phyloP scores from a whole-genome alignment of 2,113 vertebrate species.

The Eurypyga helias region DNA sequence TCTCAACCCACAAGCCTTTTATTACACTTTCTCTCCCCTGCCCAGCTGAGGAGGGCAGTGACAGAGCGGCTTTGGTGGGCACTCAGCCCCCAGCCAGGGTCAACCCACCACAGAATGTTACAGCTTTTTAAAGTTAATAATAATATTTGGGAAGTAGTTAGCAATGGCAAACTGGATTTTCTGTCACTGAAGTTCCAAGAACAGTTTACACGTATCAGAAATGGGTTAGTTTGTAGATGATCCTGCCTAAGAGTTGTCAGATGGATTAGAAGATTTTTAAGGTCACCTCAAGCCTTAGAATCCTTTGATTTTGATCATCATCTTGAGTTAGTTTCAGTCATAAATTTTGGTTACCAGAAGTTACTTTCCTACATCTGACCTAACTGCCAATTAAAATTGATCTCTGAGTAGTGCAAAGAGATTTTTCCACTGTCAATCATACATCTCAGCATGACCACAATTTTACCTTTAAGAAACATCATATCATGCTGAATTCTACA shows the following conservation, averaged over 20 bases:
- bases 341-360: slow-evolving; percentile 40
- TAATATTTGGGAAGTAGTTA: neutral
- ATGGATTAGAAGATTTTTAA: neutral
- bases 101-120: neutral
- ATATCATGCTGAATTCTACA: slow-evolving; percentile 43
- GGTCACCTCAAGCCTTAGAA: neutral
- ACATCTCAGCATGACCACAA: slow-evolving; percentile 52
- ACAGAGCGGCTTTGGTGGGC: too few relatives aligned
- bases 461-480: slow-evolving; percentile 48
- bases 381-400: slow-evolving; percentile 64
- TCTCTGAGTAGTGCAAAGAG: slow-evolving; percentile 39
- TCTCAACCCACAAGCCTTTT: too few relatives aligned
- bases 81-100: too few relatives aligned
- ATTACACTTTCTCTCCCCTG: too few relatives aligned
- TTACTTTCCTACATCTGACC: slow-evolving; percentile 43
- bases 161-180: neutral
- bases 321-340: slow-evolving; percentile 28
- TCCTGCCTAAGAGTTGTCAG: neutral
- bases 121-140: neutral
- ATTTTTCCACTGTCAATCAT: slow-evolving; percentile 42
- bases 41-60: too few relatives aligned
- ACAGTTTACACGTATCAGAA: neutral
- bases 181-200: neutral
- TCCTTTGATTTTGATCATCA: neutral
- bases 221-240: neutral